phyloP scores from a whole-genome alignment of 2,888 invertebrate genomes.

The Tuberolachnus salignus region DNA sequence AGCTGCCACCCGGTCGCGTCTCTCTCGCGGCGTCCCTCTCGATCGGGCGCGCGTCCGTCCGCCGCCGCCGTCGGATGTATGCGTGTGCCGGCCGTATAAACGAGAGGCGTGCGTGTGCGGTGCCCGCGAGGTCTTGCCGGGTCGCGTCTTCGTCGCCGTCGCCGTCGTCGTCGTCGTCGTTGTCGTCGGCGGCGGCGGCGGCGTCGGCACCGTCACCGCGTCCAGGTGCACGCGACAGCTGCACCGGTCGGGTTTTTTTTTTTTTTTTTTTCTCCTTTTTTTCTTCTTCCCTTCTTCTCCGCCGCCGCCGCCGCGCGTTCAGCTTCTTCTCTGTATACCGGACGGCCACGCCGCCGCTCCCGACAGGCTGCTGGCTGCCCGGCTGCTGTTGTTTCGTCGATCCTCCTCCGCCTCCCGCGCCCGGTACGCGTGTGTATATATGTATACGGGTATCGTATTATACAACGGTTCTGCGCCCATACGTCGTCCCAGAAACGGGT shows the following conservation, averaged over 20 bases:
- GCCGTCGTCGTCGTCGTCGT: too few relatives aligned
- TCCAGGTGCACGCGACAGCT: slow-evolving; percentile 55
- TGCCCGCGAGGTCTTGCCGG: slow-evolving; percentile 49
- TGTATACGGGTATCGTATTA: too few relatives aligned
- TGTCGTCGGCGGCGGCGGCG: slow-evolving; percentile 21
- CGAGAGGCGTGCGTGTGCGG: slow-evolving; percentile 7
- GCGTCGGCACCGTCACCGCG: not conserved
- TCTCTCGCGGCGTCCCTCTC: not conserved
- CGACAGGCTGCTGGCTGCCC: slow-evolving; percentile 25
- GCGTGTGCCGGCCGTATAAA: not conserved
- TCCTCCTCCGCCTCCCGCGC: slow-evolving; percentile 10
- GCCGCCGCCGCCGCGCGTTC: too few relatives aligned
- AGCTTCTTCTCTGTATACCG: too few relatives aligned
- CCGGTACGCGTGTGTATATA: too few relatives aligned
- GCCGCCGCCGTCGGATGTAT: not conserved
- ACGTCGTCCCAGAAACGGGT: too few relatives aligned
- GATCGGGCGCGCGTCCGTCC: slow-evolving; percentile 19
- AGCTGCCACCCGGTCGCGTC: slow-evolving; percentile 40
- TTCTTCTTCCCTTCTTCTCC: too few relatives aligned
- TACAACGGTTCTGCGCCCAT: too few relatives aligned
- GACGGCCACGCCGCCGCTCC: not conserved
- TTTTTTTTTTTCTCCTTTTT: not conserved
- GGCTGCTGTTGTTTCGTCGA: slow-evolving; percentile 45
- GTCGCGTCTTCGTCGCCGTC: not conserved
- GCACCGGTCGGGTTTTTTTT: slow-evolving; percentile 16